These are phyloP conservation scores for Emydura subglobosa DNA, from an alignment of 2,113 vertebrate species.

Conservation along the genomic window DNA sequence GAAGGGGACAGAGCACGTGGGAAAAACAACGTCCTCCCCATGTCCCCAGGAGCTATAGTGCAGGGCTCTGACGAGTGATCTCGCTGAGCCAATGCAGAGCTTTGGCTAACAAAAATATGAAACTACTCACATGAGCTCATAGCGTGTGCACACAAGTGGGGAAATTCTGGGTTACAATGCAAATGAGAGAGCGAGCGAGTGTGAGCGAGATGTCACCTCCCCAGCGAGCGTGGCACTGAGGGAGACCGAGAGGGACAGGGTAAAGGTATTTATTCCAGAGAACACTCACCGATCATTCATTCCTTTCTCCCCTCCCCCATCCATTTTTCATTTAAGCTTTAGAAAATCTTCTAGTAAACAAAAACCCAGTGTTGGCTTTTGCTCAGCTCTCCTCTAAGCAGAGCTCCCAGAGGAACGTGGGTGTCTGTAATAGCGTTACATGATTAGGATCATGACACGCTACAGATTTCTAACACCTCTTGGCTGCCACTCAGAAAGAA, in stretches of 20 bases:
- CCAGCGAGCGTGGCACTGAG: too few species aligned
- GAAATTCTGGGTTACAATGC: background rate
- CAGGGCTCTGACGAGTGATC: background rate
- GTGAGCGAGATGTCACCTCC: background rate
- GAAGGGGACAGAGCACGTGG: rapidly evolving
- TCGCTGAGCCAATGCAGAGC: background rate
- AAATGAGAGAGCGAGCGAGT: rapidly evolving
- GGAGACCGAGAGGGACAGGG: background rate
- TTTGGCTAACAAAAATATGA: rapidly evolving
- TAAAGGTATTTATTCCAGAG: background rate
- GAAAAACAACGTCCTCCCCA: background rate
- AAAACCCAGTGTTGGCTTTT: background rate
- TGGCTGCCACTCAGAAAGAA: background rate
- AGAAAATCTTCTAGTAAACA: background rate
- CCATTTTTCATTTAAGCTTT: background rate
- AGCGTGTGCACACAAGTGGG: background rate
- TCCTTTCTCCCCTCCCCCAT: background rate
- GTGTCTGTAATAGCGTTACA: background rate
- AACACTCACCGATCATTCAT: background rate
- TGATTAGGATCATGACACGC: background rate
- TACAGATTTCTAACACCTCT: background rate
- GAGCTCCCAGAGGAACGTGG: background rate
- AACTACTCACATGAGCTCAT: rapidly evolving
- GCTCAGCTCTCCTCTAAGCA: background rate
- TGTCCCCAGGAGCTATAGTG: rapidly evolving